Evolutionary conservation across 2,797 vertebrate genomes (phyloP).

Genomic region (Sebastes ruberrimus): DNA sequence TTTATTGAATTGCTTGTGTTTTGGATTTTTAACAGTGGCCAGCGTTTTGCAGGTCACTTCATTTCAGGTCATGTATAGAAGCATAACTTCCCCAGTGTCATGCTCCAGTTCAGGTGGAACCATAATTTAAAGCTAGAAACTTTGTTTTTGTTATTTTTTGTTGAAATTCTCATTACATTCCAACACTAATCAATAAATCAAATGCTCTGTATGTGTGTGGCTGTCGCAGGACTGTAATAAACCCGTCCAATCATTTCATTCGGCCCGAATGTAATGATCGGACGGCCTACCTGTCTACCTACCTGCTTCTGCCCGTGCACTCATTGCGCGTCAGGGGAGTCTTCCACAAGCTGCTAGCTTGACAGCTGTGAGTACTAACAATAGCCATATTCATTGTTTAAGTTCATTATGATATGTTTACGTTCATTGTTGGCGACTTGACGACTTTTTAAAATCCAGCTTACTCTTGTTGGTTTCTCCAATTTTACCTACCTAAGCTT

Average conservation of each 20-base stretch:
- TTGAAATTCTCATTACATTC: too few species aligned
- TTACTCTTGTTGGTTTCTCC: not conserved
- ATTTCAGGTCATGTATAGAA: not conserved
- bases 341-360: too few species aligned
- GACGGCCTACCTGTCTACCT: not conserved
- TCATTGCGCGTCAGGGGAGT: too few species aligned
- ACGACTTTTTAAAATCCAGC: not conserved
- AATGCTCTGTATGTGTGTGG: too few species aligned
- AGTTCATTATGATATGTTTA: too few species aligned
- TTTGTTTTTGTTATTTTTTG: too few species aligned
- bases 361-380: too few species aligned
- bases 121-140: not conserved
- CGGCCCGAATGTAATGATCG: accelerated
- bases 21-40: not conserved
- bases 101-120: not conserved
- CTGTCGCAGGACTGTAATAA: too few species aligned
- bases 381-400: too few species aligned
- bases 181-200: too few species aligned
- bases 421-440: not conserved
- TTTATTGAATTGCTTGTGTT: not conserved
- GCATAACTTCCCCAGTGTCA: not conserved
- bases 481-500: not conserved
- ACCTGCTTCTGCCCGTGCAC: too few species aligned
- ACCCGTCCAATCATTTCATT: too few species aligned
- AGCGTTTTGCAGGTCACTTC: not conserved